A percentile compares a stretch with the other conserved stretches of the same genome.
Evolutionary conservation across 2,113 vertebrate genomes (phyloP).

Genomic region (Nicator chloris): DNA sequence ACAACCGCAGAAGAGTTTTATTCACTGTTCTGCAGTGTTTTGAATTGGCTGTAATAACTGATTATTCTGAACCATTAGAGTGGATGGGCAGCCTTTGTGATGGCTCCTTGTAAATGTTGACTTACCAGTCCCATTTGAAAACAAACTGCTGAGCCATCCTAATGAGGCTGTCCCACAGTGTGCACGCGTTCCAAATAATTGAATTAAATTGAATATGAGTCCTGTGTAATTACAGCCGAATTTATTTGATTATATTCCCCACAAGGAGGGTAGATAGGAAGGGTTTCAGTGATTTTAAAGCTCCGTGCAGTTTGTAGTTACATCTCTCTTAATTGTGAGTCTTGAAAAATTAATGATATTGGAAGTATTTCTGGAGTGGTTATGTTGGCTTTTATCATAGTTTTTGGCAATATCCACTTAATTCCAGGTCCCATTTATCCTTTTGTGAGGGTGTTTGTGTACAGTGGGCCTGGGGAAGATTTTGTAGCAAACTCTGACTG

Average conservation of each 20-base stretch:
- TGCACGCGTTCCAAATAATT: constrained; percentile 73
- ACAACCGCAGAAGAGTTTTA: neutral
- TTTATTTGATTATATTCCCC: constrained; percentile 57
- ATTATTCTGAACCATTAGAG: constrained; percentile 52
- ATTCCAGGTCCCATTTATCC: neutral
- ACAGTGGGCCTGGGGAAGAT: neutral
- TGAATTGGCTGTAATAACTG: constrained; percentile 48
- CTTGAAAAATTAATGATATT: neutral
- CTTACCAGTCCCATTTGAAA: constrained; percentile 49
- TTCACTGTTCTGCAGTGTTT: neutral
- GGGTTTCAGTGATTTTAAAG: neutral
- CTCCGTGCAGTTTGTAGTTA: neutral
- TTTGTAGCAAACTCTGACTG: neutral
- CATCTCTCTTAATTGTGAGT: neutral
- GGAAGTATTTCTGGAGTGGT: neutral
- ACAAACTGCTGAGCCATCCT: constrained; percentile 52
- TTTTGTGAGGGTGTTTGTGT: neutral
- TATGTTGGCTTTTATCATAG: neutral
- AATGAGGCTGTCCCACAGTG: constrained; percentile 66
- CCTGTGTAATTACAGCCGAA: constrained; percentile 55
- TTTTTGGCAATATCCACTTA: neutral
- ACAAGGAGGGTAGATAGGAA: neutral
- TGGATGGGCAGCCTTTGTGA: constrained; percentile 41
- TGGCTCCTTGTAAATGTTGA: constrained; percentile 42
- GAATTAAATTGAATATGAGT: constrained; percentile 67